Evolutionary conservation across 2,113 vertebrate genomes (phyloP), one percentile per base, ranked within the genome.

Genomic region (Lepus timidus): DNA sequence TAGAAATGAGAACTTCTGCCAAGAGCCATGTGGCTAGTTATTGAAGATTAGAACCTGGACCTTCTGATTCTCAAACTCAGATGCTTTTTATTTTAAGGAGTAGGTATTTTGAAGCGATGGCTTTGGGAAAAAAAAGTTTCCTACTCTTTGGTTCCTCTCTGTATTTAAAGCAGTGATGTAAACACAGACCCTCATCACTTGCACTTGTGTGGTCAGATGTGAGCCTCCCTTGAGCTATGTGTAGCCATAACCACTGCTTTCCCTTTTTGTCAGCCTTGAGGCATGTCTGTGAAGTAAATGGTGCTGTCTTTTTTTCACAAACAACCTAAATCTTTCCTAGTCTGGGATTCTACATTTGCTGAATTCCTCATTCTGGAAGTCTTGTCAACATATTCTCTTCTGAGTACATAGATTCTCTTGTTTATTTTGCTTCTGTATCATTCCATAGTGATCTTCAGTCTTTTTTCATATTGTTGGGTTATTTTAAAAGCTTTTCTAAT

Each of bases 31-130:
- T 85, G 9, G 27, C 22, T 68, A 55, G 20, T 74, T 22, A 61
- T 80, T 91, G 68, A 75, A 85, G 74, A 85, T 85, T 68, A 29
- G 90, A 93, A 64, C 25, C 22, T 11, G 55, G 33, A 82, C 29
- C 68, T 71, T 78, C 51, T 70, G 67, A 44, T 74, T 73, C 49
- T 93, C 20, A n/a, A 31, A 71, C 51, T 71, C 33, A 68, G 58
- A 22, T 83, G 70, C 55, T 87, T 83, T 93, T 73, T 20, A 51
- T 16, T 73, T 78, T 65, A 76, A 85, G 19, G 31, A 70, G 90
- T 75, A 76, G 44, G 39, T 73, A 61, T 61, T 93, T 90, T 73
- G 9, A 82, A 55, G 81, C 39, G 27, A 22, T 22, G 9, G 22
- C 73, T 91, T 91, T 74, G 33, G 33, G 65, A n/a, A 80, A 51